These are phyloP conservation scores for Pedionomus torquatus DNA, from an alignment of 2,113 vertebrate genomes.

Conservation along the genomic window DNA sequence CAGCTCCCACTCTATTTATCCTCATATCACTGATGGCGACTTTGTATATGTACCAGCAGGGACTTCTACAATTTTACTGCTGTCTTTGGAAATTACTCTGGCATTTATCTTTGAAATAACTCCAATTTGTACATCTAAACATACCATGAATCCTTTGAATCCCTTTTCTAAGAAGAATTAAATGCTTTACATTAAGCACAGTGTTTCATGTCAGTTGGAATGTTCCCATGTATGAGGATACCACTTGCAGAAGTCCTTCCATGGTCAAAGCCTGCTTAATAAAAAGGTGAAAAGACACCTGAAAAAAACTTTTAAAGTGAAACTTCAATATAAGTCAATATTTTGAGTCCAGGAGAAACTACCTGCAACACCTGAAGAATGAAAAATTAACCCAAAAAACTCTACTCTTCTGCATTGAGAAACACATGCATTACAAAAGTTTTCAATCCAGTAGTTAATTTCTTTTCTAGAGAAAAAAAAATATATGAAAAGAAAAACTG, in stretches of 20 bases:
- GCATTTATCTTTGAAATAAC: not conserved
- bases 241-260: not conserved
- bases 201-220: not conserved
- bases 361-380: not conserved
- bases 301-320: not conserved
- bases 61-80: not conserved
- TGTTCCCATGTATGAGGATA: not conserved
- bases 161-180: not conserved
- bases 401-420: not conserved
- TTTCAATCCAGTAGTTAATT: not conserved
- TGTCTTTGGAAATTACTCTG: not conserved
- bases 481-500: not conserved
- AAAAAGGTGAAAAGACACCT: rapidly evolving
- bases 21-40: not conserved
- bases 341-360: not conserved
- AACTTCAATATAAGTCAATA: not conserved
- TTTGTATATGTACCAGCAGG: not conserved
- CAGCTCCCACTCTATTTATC: not conserved
- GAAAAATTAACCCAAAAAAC: not conserved
- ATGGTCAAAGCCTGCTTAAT: not conserved
- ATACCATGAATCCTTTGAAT: not conserved
- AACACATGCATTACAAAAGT: not conserved
- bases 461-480: not conserved
- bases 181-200: not conserved
- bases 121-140: not conserved